Evolutionary conservation across 2,888 invertebrate genomes (phyloP), one percentile per base, ranked within the genome.

Genomic region (Calameuta idolon): DNA sequence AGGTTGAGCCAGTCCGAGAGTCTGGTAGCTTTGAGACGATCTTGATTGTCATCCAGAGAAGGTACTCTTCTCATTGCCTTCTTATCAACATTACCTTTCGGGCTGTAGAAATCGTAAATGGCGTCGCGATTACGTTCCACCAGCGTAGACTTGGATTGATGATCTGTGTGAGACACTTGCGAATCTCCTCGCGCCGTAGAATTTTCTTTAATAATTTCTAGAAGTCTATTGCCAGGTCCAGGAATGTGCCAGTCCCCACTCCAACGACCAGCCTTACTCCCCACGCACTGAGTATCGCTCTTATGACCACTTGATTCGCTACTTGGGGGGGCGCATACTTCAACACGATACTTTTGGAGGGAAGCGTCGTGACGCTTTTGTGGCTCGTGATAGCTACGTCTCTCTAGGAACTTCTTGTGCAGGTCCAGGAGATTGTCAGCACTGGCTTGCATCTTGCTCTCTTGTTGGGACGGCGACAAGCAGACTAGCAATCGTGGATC

Each of bases 381-480:
- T 9, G 86, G 85, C 84, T 94, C 94, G 83, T 93, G 93, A 85
- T 94, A 94, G 33, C 94, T 94, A 81, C 94, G 93, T 71, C 95
- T 93, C 84, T 95, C 94, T n/a, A 94, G 89, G 89, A 94, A 95
- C 87, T 95, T 96, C 83, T 93, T 93, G 85, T 96, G 96, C 83
- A 95, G 93, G 85, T 96, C 95, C 4, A 95, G 91, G 74, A 96
- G 92, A 83, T 94, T 93, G 85, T 94, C 94, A 1, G 94, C 94
- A 82, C 94, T 94, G 75, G 93, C 92, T 74, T 92, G 90, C n/a
- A 93, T 88, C 74, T 92, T 92, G 71, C 93, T 93, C 33, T 93
- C 93, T 86, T 93, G 94, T 88, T 96, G 96, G 9, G 95, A 94
- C 0, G 96, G 96, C 1, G 96, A 96, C 15, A 96, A 92, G 86